phyloP scores from a whole-genome alignment of 2,113 vertebrate species.

The Microtus oregoni region DNA sequence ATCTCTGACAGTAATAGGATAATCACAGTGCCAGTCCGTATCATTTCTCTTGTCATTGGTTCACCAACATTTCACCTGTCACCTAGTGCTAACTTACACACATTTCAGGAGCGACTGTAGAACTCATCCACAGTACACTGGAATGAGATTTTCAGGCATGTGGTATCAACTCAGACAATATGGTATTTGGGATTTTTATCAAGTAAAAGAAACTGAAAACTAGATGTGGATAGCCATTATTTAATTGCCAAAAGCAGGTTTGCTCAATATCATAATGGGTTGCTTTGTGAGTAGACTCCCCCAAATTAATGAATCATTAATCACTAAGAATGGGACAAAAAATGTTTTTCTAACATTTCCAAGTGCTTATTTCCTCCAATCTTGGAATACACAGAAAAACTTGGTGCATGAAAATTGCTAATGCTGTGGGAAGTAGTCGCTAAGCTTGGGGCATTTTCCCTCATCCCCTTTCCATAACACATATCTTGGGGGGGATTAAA shows the following conservation, averaged over 20 bases:
- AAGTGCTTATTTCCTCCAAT: neutral
- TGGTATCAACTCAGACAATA: neutral
- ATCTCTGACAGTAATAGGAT: neutral
- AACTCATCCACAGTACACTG: neutral
- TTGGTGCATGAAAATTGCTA: neutral
- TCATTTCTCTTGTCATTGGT: neutral
- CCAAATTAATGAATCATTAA: slow-evolving; percentile 20
- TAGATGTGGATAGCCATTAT: neutral
- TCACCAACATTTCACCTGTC: neutral
- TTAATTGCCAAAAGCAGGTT: slow-evolving; percentile 23
- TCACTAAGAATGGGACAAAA: neutral
- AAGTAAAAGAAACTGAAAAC: slow-evolving; percentile 22
- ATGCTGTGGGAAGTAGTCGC: neutral
- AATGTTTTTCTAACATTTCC: neutral
- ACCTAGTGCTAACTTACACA: neutral
- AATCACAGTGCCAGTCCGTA: neutral
- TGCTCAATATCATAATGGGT: neutral
- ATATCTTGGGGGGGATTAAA: neutral
- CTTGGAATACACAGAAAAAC: neutral
- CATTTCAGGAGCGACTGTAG: neutral
- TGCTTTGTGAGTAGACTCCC: neutral
- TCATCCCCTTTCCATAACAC: neutral
- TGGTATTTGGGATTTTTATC: neutral
- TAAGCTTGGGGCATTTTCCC: neutral
- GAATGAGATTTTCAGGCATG: slow-evolving; percentile 19